These are phyloP conservation scores for Mimachlamys varia DNA, from an alignment of 2,888 invertebrate genomes.

Conservation along the genomic window DNA sequence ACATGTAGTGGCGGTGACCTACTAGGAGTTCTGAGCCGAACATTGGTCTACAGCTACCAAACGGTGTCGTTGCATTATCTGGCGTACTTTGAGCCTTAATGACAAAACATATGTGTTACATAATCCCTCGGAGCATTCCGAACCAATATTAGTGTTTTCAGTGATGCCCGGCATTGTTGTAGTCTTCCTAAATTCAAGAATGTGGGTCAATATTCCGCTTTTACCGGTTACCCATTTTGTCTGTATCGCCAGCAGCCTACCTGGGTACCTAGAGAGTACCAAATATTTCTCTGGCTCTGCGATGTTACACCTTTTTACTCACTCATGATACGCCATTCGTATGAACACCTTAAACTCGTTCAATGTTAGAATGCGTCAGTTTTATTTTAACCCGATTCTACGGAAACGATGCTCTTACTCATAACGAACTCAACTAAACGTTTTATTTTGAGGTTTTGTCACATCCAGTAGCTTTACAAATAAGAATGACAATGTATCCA, in stretches of 20 bases:
- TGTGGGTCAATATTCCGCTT: background rate
- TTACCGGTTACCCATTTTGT: background rate
- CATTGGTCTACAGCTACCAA: background rate
- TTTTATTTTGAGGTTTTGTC: too few relatives aligned
- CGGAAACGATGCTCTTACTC: too few relatives aligned
- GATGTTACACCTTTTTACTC: background rate
- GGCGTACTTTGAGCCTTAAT: background rate
- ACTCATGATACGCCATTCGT: background rate
- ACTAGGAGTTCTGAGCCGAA: background rate
- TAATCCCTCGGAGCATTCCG: background rate
- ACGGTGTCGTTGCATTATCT: background rate
- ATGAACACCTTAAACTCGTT: too few relatives aligned
- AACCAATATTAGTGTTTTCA: background rate
- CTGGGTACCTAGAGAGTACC: background rate
- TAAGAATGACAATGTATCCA: too few relatives aligned
- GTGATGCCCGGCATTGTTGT: background rate
- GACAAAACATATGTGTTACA: background rate
- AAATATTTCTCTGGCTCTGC: background rate
- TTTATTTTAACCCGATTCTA: too few relatives aligned
- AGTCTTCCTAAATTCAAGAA: background rate
- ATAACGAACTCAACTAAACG: too few relatives aligned
- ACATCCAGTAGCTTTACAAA: too few relatives aligned
- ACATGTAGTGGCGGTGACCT: background rate
- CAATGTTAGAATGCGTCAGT: too few relatives aligned
- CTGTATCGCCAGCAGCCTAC: background rate